Conservation (phyloP, 2,797 vertebrate species). For the Sebastolobus altivelis region DNA sequence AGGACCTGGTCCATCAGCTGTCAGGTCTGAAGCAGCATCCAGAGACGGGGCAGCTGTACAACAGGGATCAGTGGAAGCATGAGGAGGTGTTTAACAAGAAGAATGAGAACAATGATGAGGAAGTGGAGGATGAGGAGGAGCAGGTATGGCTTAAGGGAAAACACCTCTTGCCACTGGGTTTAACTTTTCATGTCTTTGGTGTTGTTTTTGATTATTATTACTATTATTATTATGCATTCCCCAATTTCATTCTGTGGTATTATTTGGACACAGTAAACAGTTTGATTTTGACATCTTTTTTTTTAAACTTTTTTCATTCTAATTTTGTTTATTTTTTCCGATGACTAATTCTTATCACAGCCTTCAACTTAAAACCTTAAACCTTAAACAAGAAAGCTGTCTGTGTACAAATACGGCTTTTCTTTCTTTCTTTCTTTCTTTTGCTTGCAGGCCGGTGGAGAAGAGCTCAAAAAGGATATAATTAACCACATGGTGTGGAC, state of each 20-base stretch:
- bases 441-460: slow-evolving; percentile 56
- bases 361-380: too few relatives aligned
- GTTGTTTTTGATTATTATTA: neutral
- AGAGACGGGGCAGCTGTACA: slow-evolving; percentile 84
- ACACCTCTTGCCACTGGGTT: neutral
- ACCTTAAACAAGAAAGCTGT: neutral
- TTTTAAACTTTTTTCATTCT: neutral
- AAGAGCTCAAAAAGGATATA: slow-evolving; percentile 67
- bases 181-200: neutral
- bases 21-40: slow-evolving; percentile 89
- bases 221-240: neutral
- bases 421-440: neutral
- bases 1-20: slow-evolving; percentile 88
- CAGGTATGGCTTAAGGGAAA: slow-evolving; percentile 43
- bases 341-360: neutral
- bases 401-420: neutral
- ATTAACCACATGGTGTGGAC: slow-evolving; percentile 85
- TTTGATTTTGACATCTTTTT: neutral
- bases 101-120: slow-evolving; percentile 55
- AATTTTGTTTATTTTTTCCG: neutral
- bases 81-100: slow-evolving; percentile 72
- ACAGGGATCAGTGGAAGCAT: slow-evolving; percentile 86
- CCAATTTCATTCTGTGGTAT: neutral
- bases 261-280: neutral
- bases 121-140: slow-evolving; percentile 55